These are phyloP conservation scores for Pan troglodytes DNA, from an alignment of 2,113 vertebrate genomes.

Conservation along the genomic window NHGRI_mPanTro3-v2.1_pri NC_072417.2:58662001-58662500, in stretches of 20 bases:
- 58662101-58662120: background rate
- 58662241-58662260: slow-evolving; percentile 13
- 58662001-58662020: background rate
- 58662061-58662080: slow-evolving; percentile 18
- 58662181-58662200: background rate
- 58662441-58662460: background rate
- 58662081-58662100: background rate
- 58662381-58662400: background rate
- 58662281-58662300: background rate
- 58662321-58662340: background rate
- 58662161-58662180: slow-evolving; percentile 15
- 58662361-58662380: background rate
- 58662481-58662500: background rate
- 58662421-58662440: background rate
- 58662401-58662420: background rate
- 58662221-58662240: slow-evolving; percentile 48
- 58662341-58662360: background rate
- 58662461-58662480: background rate
- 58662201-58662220: background rate
- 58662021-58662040: background rate
- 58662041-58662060: slow-evolving; percentile 2
- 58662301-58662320: background rate
- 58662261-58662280: slow-evolving; percentile 9
- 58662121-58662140: background rate
- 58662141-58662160: background rate